phyloP scores from a whole-genome alignment of 2,888 invertebrate species.

The Megamerina dolium region DNA sequence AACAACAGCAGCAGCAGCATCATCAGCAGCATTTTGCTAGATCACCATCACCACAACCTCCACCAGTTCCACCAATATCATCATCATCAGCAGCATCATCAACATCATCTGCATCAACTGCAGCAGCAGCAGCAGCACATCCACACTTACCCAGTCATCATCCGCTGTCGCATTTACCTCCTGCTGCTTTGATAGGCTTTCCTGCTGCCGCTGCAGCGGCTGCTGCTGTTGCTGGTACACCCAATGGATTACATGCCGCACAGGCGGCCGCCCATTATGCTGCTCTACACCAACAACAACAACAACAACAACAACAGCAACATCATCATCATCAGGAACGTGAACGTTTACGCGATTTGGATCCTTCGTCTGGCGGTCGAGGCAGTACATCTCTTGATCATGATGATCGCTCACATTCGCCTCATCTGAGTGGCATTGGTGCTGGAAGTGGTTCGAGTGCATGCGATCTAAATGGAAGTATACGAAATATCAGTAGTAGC shows the following conservation, averaged over 20 bases:
- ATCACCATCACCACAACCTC: constrained; percentile 31
- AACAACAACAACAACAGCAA: no score
- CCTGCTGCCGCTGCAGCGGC: constrained; percentile 11
- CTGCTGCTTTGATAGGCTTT: constrained; percentile 23
- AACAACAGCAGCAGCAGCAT: constrained; percentile 27
- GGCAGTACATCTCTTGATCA: constrained; percentile 28
- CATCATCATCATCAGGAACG: no score
- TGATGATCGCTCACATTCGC: constrained; percentile 48
- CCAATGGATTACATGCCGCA: constrained; percentile 21
- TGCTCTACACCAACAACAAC: constrained; percentile 28
- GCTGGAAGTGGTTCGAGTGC: no score
- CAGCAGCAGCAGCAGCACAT: constrained; percentile 3
- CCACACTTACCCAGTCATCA: constrained; percentile 27
- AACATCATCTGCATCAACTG: constrained; percentile 19
- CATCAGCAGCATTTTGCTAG: constrained; percentile 20
- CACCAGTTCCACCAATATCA: constrained; percentile 15
- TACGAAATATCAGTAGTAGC: not conserved
- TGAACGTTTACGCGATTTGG: constrained; percentile 24
- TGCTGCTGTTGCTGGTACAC: constrained; percentile 9
- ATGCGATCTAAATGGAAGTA: no score
- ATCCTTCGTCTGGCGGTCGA: constrained; percentile 19
- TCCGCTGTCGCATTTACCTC: constrained; percentile 30
- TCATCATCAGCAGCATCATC: constrained; percentile 23
- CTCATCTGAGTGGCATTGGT: constrained; percentile 27
- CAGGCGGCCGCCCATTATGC: constrained; percentile 24